Conservation (phyloP, 2,113 vertebrate genomes). For the Carollia perspicillata region DNA sequence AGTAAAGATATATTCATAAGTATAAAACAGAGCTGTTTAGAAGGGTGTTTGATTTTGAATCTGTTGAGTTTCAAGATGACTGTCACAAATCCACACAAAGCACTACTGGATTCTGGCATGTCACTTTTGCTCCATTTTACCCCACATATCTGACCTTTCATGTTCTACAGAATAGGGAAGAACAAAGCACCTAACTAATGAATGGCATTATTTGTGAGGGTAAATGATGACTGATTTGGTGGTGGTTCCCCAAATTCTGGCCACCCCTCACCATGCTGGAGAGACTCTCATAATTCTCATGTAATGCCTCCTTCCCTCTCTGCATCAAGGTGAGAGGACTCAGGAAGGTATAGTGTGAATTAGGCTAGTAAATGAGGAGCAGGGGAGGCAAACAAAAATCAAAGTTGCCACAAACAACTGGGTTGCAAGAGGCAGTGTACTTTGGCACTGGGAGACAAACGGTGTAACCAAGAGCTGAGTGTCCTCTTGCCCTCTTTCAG, state of each 20-base stretch:
- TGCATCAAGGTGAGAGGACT: neutral
- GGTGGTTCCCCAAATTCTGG: slow-evolving; percentile 7
- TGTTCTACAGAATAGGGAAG: slow-evolving; percentile 13
- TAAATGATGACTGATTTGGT: neutral
- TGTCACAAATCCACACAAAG: neutral
- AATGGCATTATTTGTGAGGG: neutral
- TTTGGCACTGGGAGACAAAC: slow-evolving; percentile 43
- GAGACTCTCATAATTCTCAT: neutral
- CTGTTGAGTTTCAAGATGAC: neutral
- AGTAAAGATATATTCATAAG: neutral
- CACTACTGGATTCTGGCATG: neutral
- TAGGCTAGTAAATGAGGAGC: neutral
- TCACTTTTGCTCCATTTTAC: neutral
- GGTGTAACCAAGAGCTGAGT: neutral
- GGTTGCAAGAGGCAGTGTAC: slow-evolving; percentile 26
- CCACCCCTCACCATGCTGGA: neutral
- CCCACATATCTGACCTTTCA: neutral
- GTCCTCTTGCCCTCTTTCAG: slow-evolving; percentile 27
- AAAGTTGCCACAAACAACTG: slow-evolving; percentile 51
- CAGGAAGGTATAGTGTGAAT: neutral
- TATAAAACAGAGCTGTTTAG: neutral
- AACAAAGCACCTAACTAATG: neutral
- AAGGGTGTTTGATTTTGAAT: neutral
- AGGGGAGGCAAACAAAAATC: neutral
- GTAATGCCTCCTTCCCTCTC: neutral